phyloP scores from a whole-genome alignment of 2,888 invertebrate genomes.

The Eledone cirrhosa region DNA sequence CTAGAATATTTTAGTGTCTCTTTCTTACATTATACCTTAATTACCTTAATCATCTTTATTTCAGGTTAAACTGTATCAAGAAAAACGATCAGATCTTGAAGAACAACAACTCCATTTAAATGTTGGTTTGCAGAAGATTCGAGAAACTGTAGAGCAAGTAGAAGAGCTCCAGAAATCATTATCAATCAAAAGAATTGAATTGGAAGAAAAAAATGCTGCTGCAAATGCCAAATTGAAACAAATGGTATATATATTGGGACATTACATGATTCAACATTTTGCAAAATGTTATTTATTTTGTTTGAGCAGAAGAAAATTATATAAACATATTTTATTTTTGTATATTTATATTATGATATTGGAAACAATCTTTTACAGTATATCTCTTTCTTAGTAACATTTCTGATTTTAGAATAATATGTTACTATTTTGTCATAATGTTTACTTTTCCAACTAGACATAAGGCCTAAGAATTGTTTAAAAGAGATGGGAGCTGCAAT shows the following conservation, averaged over 20 bases:
- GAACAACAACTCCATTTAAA: conserved; percentile 99
- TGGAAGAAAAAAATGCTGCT: conserved; percentile 96
- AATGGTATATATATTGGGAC: conserved; percentile 81
- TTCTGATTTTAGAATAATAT: too few species aligned
- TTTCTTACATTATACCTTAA: too few species aligned
- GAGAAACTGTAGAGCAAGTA: conserved; percentile 98
- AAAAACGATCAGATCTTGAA: conserved; percentile 97
- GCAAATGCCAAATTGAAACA: conserved; percentile 99
- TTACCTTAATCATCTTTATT: neutral
- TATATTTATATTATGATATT: neutral
- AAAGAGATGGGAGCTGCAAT: too few species aligned
- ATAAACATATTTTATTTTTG: neutral
- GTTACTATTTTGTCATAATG: too few species aligned
- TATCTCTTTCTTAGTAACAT: too few species aligned
- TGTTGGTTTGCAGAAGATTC: conserved; percentile 97
- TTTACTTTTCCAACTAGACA: too few species aligned
- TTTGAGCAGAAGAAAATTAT: neutral
- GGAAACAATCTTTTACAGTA: too few species aligned
- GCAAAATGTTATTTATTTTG: neutral
- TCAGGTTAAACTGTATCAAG: conserved; percentile 87
- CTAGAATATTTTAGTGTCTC: too few species aligned
- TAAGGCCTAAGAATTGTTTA: too few species aligned
- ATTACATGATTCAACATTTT: neutral
- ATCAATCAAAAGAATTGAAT: conserved; percentile 85
- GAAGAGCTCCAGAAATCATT: conserved; percentile 99